These are phyloP conservation scores for Laodelphax striatellus DNA, from an alignment of 1,140 invertebrate species.

Conservation along the genomic window DNA sequence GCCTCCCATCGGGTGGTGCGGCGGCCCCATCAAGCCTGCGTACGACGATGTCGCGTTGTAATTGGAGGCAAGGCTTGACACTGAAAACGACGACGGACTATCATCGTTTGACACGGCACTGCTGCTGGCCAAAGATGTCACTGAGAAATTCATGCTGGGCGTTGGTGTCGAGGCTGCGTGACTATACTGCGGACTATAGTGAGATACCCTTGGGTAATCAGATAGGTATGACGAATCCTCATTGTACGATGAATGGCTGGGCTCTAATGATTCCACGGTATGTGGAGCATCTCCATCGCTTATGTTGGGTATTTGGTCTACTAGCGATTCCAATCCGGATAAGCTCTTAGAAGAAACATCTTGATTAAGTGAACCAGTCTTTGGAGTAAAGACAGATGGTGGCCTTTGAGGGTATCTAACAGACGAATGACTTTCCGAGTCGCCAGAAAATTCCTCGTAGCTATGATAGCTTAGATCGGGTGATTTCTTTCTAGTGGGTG, in stretches of 20 bases:
- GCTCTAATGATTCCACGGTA: constrained; percentile 15
- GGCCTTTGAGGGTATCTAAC: constrained; percentile 24
- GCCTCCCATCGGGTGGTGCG: constrained; percentile 21
- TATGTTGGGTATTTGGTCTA: constrained; percentile 83
- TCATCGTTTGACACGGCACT: constrained; percentile 20
- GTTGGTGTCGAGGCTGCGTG: constrained; percentile 17
- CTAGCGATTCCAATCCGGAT: constrained; percentile 77
- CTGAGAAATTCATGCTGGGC: constrained; percentile 31
- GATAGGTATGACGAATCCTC: constrained; percentile 26
- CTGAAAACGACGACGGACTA: constrained; percentile 24
- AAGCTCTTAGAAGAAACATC: constrained; percentile 77
- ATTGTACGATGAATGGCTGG: constrained; percentile 13
- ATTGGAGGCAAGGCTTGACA: constrained; percentile 26
- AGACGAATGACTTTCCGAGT: constrained; percentile 22
- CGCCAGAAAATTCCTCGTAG: constrained; percentile 26
- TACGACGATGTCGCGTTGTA: constrained; percentile 22
- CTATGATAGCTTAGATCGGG: constrained; percentile 24
- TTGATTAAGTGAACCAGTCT: constrained; percentile 30
- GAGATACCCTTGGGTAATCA: constrained; percentile 23
- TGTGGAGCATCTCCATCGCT: constrained; percentile 44
- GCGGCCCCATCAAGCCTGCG: constrained; percentile 25
- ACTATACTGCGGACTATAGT: constrained; percentile 21
- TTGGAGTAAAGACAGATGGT: constrained; percentile 18
- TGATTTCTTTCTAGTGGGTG: constrained; percentile 26
- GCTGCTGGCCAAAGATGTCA: constrained; percentile 32